Conservation (phyloP, 2,113 vertebrate species). For the Catharus bicknelli region DNA sequence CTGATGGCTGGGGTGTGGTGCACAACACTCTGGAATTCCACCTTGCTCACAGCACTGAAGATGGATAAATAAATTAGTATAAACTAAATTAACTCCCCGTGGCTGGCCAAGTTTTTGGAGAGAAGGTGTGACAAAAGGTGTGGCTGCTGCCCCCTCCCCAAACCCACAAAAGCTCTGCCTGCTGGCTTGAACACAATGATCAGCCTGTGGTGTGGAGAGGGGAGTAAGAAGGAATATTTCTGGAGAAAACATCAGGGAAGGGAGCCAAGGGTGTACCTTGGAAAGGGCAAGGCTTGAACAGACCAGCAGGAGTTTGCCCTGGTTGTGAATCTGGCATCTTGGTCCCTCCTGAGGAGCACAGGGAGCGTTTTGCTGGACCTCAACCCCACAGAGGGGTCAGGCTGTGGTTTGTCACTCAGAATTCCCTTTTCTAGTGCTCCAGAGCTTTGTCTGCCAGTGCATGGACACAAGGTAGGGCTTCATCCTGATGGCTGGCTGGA, state of each 20-base stretch:
- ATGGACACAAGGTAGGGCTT: not conserved
- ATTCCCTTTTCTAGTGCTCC: not conserved
- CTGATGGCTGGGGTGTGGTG: not conserved
- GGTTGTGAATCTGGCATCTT: not conserved
- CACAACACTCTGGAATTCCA: not conserved
- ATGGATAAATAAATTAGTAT: no score
- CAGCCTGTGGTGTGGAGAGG: not conserved
- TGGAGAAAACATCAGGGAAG: not conserved
- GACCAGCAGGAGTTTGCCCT: not conserved
- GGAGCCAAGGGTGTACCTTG: not conserved
- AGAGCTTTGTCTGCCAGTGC: not conserved
- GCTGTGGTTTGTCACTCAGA: not conserved
- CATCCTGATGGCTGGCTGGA: not conserved
- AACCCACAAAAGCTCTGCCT: not conserved
- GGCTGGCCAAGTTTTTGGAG: not conserved
- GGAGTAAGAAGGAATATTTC: not conserved
- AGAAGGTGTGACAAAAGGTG: not conserved
- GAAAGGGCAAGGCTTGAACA: not conserved
- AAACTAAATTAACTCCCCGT: not conserved
- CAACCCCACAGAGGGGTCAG: rapidly evolving
- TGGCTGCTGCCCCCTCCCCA: not conserved
- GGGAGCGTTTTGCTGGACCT: not conserved
- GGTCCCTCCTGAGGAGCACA: not conserved
- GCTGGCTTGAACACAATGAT: not conserved
- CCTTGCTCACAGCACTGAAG: not conserved